A percentile compares a stretch with the other conserved stretches of the same genome.
Evolutionary conservation across 1,140 invertebrate genomes (phyloP).

Genomic region (Drosophila sp.): DNA sequence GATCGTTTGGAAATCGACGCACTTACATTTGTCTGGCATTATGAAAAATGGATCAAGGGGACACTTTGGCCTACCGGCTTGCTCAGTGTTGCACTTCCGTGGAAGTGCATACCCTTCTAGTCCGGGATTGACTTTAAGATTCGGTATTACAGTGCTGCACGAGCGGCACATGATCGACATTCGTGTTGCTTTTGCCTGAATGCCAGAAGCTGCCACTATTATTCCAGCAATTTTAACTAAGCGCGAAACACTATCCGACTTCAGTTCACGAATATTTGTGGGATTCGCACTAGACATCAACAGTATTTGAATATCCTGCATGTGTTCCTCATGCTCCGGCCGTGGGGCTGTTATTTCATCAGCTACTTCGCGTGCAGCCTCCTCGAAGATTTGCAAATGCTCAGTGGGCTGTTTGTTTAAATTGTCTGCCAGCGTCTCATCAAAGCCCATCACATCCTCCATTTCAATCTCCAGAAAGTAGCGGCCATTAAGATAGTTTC

Average conservation of each 20-base stretch:
- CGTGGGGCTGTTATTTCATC: constrained; percentile 98
- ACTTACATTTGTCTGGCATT: constrained; percentile 98
- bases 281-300: constrained; percentile 94
- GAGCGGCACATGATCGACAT: constrained; percentile 98
- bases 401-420: constrained; percentile 96
- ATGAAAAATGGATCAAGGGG: constrained; percentile 99
- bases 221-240: constrained; percentile 98
- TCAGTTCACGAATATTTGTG: constrained; percentile 92
- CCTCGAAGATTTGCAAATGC: constrained; percentile 97
- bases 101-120: constrained; percentile 98
- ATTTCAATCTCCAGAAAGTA: constrained; percentile 97
- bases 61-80: constrained; percentile 95
- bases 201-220: constrained; percentile 96
- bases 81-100: constrained; percentile 96
- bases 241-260: constrained; percentile 96
- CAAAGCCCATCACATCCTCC: constrained; percentile 97
- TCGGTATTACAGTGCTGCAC: constrained; percentile 95
- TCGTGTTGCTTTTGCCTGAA: constrained; percentile 97
- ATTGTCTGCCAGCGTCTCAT: constrained; percentile 97
- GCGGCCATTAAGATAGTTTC: constrained; percentile 96
- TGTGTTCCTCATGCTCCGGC: constrained; percentile 94
- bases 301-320: constrained; percentile 97
- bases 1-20: constrained; percentile 94
- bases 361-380: constrained; percentile 98
- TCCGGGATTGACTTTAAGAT: constrained; percentile 96